These are phyloP conservation scores for Mesorhabditis sp. DNA, from an alignment of 2,888 invertebrate species.

Conservation along the genomic window DNA sequence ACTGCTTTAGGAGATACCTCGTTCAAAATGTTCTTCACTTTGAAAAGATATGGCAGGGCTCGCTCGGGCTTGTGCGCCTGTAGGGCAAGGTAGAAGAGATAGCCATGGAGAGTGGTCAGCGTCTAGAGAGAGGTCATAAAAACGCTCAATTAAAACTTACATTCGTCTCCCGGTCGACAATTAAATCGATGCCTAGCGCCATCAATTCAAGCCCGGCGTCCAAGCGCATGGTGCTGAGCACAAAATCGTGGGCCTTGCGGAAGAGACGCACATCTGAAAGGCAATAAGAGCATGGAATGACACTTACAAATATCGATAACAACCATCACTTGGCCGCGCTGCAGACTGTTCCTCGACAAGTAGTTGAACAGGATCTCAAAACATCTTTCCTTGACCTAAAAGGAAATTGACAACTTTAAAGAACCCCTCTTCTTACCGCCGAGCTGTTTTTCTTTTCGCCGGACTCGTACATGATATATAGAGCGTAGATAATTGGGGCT, in stretches of 20 bases:
- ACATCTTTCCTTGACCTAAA: background rate
- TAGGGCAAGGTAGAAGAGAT: constrained; percentile 1
- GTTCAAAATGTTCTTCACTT: constrained; percentile 2
- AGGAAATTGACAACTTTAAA: background rate
- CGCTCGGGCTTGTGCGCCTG: background rate
- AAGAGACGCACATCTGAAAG: background rate
- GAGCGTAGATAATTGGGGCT: background rate
- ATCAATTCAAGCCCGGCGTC: background rate
- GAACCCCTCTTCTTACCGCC: background rate
- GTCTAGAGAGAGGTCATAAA: background rate
- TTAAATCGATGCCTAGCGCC: background rate
- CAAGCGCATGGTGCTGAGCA: background rate
- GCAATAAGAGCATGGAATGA: background rate
- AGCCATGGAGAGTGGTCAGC: background rate
- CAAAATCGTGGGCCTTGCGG: background rate
- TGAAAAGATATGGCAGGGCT: background rate
- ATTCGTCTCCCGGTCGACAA: background rate
- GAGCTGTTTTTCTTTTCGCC: background rate
- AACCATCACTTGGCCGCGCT: background rate
- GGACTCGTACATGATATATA: background rate
- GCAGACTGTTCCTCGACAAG: background rate
- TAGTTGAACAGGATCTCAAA: background rate
- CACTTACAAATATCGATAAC: constrained; percentile 3
- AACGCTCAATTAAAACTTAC: background rate
- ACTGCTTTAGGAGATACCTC: background rate